These are phyloP conservation scores for Anarhynchus alexandrinus DNA, from an alignment of 2,113 vertebrate species.

Conservation along the genomic window DNA sequence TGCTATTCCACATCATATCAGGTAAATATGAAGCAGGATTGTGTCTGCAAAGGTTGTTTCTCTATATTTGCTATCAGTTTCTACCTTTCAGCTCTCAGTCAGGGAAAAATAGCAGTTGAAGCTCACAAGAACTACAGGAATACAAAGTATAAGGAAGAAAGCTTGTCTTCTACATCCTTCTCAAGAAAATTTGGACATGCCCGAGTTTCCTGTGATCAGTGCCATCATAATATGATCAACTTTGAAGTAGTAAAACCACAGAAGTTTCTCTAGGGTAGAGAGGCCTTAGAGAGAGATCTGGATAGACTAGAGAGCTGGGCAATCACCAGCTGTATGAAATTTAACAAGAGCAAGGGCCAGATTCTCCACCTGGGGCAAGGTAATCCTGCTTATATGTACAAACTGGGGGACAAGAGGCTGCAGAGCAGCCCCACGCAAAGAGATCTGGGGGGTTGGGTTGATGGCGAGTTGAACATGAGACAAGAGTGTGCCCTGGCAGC, in stretches of 20 bases:
- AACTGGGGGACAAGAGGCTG: rapidly evolving
- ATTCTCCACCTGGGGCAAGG: rapidly evolving
- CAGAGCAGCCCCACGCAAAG: rapidly evolving
- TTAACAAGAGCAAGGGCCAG: background rate
- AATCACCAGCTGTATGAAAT: background rate
- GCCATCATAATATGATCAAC: background rate
- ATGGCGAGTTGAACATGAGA: background rate
- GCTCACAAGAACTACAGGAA: background rate
- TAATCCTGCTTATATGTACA: background rate
- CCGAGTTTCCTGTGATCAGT: background rate
- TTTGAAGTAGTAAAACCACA: rapidly evolving
- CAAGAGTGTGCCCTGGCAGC: background rate
- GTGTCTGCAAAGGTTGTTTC: background rate
- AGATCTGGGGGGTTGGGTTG: background rate
- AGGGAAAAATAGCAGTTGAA: background rate
- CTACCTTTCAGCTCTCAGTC: background rate
- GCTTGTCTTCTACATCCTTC: background rate
- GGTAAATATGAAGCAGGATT: background rate
- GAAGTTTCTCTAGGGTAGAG: rapidly evolving
- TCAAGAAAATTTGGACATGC: background rate
- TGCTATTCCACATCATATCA: background rate
- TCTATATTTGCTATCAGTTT: background rate
- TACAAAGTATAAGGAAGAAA: background rate
- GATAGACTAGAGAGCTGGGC: background rate
- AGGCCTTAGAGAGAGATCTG: background rate